Evolutionary conservation across 2,888 invertebrate genomes (phyloP), one percentile per base, ranked within the genome.

Genomic region (Phymatocera aterrima): DNA sequence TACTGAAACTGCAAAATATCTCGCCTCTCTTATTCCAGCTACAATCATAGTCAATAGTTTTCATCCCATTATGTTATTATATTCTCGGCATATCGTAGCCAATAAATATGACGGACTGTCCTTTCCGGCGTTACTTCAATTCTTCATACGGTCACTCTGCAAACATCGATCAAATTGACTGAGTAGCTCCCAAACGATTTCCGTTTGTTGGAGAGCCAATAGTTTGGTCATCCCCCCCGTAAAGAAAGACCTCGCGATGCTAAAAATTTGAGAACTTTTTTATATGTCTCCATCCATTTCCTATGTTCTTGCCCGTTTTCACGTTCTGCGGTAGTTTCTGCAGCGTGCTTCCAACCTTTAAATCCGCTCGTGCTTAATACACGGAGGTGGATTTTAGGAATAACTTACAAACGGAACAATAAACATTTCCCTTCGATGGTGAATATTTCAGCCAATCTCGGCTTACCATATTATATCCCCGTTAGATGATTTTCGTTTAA

Each of bases 21-120:
- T 85, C 81, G 82, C 81, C 77, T 61, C 74, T 83, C 85, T 85
- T 78, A 88, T 64, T 84, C 87, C 85, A 57, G 81, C 79, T 12
- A 85, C 40, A 81, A 86, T 85, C 48, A 34, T 82, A 78, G 82
- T 83, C 64, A 79, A 48, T 28, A 85, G 83, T 74, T 84, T 82
- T 77, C 84, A 72, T 80, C 81, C 84, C 84, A 88, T 87, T 79
- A 87, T 57, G 10, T 85, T 78, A 83, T 86, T 85, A 81, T 87
- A 86, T 81, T 88, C 85, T 75, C 87, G 83, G 82, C 86, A 85
- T 28, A 84, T 87, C 80, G 82, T 86, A 18, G 83, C 83, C 75
- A 82, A 82, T 78, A 83, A 80, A 82, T 84, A 85, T 75, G 89
- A 81, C 80, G 83, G 81, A 61, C 79, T 75, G 6, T 83, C 85